Evolutionary conservation across 2,888 invertebrate species (phyloP).

Genomic region (Melanophora roralis): DNA sequence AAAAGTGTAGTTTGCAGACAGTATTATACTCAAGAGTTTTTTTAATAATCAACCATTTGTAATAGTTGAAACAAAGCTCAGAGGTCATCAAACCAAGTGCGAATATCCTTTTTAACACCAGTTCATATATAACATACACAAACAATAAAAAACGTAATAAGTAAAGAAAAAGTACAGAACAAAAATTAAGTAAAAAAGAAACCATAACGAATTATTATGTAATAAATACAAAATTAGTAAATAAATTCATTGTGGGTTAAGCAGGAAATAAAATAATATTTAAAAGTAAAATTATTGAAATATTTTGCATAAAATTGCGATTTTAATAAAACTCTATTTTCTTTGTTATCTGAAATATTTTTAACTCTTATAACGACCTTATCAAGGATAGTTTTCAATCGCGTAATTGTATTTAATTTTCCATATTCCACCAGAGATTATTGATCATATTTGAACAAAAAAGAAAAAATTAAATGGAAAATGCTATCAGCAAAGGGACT

Average conservation of each 20-base stretch:
- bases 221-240: constrained; percentile 18
- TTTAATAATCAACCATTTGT: constrained; percentile 38
- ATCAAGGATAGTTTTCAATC: neutral
- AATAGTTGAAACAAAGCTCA: constrained; percentile 55
- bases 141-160: neutral
- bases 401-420: neutral
- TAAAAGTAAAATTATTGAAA: neutral
- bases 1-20: constrained; percentile 37
- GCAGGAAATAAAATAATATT: neutral
- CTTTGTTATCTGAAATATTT: too few relatives aligned
- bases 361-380: neutral
- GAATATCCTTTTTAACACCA: constrained; percentile 30
- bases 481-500: too few relatives aligned
- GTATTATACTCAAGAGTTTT: constrained; percentile 49
- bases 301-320: neutral
- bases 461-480: too few relatives aligned
- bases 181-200: neutral
- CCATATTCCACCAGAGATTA: too few relatives aligned
- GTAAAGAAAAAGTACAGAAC: neutral
- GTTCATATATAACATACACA: neutral
- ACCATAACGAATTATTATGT: constrained; percentile 7
- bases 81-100: constrained; percentile 55
- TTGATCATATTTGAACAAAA: too few relatives aligned
- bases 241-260: neutral
- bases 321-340: neutral